Base-by-base conservation (phyloP, 2,797 vertebrate genomes). In the Myotis vivesi region DNA sequence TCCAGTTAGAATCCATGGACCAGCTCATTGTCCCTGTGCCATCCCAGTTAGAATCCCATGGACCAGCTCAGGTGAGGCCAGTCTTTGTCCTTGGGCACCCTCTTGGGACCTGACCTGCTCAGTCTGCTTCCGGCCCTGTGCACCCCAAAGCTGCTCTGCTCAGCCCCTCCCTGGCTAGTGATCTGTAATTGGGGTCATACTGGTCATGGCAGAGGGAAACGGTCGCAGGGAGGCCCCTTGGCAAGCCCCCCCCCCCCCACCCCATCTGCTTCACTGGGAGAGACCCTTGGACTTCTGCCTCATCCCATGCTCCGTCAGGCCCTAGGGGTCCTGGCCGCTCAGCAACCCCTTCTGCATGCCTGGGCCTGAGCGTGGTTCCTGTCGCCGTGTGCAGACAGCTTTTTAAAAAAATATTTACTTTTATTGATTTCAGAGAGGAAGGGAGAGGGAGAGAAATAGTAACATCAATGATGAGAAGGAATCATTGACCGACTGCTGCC, bases 301-400 rank as follows among this genome's bases (percentile, higher is more conserved):
- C 5, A 6, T 30, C 28, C 5, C 1, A 11, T 5, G 2, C 2
- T 62, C 0, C 0, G 76, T 36, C 76, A 15, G 73, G 30, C n/a
- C 23, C 41, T 7, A 2, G 1, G 57, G 13, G 20, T 25, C 36
- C 76, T 6, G 8, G 13, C 46, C 7, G 9, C 41, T 4, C 11
- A 19, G 46, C 12, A 25, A 5, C 59, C 10, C 64, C 30, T 30
- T 11, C 8, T 4, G 1, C 33, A 5, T 44, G 41, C 46, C 23
- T 20, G 30, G 25, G 13, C 46, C 53, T 3, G 15, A 20, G 44
- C 3, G 1, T 3, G 1, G 2, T 6, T 33, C 41, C 9, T 1
- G 0, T 2, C 0, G 4, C 41, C 16, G 0, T 5, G 2, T 16
- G 38, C 13, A 16, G 46, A 17, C 20, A 5, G 36, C 19, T n/a